A percentile compares a stretch with the other conserved stretches of the same genome.
Evolutionary conservation across 2,797 vertebrate species (phyloP).

Genomic region (Lophius americanus): DNA sequence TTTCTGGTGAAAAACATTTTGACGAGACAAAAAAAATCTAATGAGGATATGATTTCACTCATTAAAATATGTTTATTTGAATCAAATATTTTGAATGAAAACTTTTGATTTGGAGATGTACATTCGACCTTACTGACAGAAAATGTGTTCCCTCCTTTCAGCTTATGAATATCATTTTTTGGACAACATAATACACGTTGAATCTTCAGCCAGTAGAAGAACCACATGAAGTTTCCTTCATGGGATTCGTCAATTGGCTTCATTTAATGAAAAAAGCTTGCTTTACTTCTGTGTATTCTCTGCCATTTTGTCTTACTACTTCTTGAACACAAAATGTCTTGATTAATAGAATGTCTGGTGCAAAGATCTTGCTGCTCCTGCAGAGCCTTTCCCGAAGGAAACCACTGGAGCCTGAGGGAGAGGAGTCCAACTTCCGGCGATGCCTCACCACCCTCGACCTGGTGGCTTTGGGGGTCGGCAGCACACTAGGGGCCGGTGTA

Average conservation of each 20-base stretch:
- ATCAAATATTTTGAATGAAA: background rate
- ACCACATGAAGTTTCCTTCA: background rate
- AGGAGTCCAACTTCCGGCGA: slow-evolving; percentile 80
- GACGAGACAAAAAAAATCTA: background rate
- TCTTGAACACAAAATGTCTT: slow-evolving; percentile 1
- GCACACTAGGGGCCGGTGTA: slow-evolving; percentile 84
- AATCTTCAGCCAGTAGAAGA: background rate
- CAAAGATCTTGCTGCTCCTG: slow-evolving; percentile 61
- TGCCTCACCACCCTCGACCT: slow-evolving; percentile 87
- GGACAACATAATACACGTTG: background rate
- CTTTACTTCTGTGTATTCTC: background rate
- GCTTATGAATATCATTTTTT: background rate
- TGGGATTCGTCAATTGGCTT: background rate
- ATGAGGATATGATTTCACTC: background rate
- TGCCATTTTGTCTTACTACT: background rate
- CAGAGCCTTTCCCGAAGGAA: slow-evolving; percentile 82
- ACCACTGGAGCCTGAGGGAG: slow-evolving; percentile 71
- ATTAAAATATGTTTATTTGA: background rate
- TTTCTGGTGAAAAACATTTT: background rate
- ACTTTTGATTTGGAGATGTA: slow-evolving; percentile 2
- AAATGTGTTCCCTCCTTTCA: background rate
- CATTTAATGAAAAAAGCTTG: background rate
- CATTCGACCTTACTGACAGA: background rate
- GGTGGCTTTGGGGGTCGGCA: slow-evolving; percentile 84
- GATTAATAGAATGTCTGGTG: slow-evolving; percentile 67